Evolutionary conservation across 2,888 invertebrate genomes (phyloP).

Genomic region (Pammene fasciana): DNA sequence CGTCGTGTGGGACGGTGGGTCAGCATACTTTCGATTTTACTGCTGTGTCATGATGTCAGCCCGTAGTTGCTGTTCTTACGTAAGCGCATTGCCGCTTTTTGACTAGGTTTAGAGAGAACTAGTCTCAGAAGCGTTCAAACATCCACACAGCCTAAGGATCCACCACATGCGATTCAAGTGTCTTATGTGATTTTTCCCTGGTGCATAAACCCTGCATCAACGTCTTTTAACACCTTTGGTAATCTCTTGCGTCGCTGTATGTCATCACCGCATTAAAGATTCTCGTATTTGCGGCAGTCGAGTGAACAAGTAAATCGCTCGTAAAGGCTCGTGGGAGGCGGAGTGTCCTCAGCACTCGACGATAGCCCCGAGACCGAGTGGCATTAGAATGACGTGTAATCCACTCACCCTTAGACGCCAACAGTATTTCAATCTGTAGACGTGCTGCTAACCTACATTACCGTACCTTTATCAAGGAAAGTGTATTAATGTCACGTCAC

Average conservation of each 20-base stretch:
- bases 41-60: slow-evolving; percentile 41
- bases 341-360: slow-evolving; percentile 15
- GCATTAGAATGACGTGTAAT: slow-evolving; percentile 36
- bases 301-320: slow-evolving; percentile 31
- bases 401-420: slow-evolving; percentile 25
- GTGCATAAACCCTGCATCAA: background rate
- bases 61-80: slow-evolving; percentile 35
- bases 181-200: background rate
- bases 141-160: background rate
- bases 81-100: slow-evolving; percentile 30
- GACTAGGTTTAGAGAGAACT: slow-evolving; percentile 28
- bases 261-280: slow-evolving; percentile 19
- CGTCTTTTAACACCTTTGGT: background rate
- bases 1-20: slow-evolving; percentile 47
- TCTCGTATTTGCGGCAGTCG: slow-evolving; percentile 11
- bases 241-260: background rate
- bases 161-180: background rate
- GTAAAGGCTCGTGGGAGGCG: slow-evolving; percentile 22
- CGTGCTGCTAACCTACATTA: slow-evolving; percentile 31
- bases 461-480: slow-evolving; percentile 28
- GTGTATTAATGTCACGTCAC: slow-evolving; percentile 23
- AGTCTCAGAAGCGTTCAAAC: slow-evolving; percentile 4
- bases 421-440: slow-evolving; percentile 12
- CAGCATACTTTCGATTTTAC: slow-evolving; percentile 55
- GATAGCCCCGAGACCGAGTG: slow-evolving; percentile 26